These are phyloP conservation scores for Pterophyllum scalare DNA, from an alignment of 2,113 vertebrate species.

Conservation along the genomic window DNA sequence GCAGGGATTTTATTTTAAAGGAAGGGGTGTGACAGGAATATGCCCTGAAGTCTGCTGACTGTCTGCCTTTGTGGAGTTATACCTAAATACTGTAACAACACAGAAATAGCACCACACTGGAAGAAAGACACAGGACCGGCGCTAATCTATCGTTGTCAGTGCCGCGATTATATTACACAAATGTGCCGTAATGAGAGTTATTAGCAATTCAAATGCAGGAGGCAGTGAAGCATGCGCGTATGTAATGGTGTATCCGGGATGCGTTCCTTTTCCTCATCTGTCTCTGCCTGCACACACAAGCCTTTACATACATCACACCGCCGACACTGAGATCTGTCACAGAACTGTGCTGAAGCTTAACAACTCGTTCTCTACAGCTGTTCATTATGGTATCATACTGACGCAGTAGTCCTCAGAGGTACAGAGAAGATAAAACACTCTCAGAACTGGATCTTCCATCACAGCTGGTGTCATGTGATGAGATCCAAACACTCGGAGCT, in stretches of 20 bases:
- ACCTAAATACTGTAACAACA: background rate
- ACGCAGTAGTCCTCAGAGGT: background rate
- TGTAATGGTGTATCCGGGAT: constrained; percentile 19
- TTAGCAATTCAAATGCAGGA: constrained; percentile 22
- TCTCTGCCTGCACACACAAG: constrained; percentile 13
- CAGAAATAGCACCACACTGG: background rate
- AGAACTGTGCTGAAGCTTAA: background rate
- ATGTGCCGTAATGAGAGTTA: constrained; percentile 10
- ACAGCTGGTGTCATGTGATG: background rate
- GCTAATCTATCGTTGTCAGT: constrained; percentile 6
- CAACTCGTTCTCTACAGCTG: constrained; percentile 1
- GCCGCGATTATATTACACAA: constrained; percentile 3
- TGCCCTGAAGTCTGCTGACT: background rate
- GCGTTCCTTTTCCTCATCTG: constrained; percentile 9
- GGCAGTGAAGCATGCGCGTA: constrained; percentile 2
- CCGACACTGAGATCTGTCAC: background rate
- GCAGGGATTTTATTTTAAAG: background rate
- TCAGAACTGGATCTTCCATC: constrained; percentile 15
- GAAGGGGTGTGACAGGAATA: background rate
- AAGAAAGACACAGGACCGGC: background rate
- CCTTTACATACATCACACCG: constrained; percentile 7
- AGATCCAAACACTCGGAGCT: background rate
- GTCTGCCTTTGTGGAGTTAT: background rate
- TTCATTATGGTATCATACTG: background rate
- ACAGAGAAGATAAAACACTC: background rate